phyloP scores from a whole-genome alignment of 2,113 vertebrate genomes.

The Microcebus jonahi region DNA sequence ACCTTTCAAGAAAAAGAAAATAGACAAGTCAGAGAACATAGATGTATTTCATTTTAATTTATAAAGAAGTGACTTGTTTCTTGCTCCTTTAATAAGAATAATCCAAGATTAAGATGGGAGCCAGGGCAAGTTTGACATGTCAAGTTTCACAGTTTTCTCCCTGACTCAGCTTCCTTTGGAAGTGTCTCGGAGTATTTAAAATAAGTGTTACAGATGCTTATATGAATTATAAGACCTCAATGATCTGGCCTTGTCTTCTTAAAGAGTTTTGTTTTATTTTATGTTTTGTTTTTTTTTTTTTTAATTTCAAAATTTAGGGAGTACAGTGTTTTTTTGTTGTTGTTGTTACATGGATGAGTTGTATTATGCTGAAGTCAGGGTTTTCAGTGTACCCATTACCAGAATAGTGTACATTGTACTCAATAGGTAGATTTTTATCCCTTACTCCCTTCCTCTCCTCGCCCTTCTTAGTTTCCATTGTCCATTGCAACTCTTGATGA shows the following conservation, averaged over 20 bases:
- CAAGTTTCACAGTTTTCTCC: background rate
- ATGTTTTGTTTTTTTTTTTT: too few relatives aligned
- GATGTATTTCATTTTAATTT: background rate
- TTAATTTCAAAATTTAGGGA: too few relatives aligned
- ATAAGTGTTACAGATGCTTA: background rate
- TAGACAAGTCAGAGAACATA: background rate
- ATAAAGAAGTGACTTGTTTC: background rate
- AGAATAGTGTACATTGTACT: too few relatives aligned
- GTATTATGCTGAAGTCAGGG: too few relatives aligned
- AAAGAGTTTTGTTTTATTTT: background rate
- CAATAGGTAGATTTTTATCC: too few relatives aligned
- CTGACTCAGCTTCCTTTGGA: background rate
- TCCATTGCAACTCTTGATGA: too few relatives aligned
- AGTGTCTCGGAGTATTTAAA: background rate
- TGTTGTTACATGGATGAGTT: too few relatives aligned
- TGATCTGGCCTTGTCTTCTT: background rate
- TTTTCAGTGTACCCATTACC: too few relatives aligned
- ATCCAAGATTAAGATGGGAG: background rate
- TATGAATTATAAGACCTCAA: background rate
- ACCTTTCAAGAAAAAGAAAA: background rate
- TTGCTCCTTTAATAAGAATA: background rate
- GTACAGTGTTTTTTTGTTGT: too few relatives aligned
- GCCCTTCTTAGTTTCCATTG: too few relatives aligned
- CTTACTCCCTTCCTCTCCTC: too few relatives aligned
- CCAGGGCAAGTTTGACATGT: background rate